phyloP scores from a whole-genome alignment of 2,797 vertebrate genomes.

The Malacoctenus gilli region DNA sequence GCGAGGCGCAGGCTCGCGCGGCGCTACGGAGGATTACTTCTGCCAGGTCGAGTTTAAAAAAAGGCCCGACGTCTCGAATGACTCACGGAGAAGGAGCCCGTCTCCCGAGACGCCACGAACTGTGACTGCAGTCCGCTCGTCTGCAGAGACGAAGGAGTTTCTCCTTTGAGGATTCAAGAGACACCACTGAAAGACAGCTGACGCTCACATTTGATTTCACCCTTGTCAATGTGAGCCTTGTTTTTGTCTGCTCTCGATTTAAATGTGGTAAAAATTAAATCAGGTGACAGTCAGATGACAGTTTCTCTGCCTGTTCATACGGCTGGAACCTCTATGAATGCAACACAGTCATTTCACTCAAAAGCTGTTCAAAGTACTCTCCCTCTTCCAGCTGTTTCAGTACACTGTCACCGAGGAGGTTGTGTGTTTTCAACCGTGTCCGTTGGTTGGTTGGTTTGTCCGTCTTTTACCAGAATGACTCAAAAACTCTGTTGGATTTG shows the following conservation, averaged over 20 bases:
- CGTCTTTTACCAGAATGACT: too few species aligned
- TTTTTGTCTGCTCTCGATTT: not conserved
- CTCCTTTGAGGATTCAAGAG: slow-evolving; percentile 36
- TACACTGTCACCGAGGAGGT: too few species aligned
- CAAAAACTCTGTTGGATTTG: too few species aligned
- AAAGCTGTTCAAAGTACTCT: not conserved
- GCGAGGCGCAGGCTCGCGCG: not conserved
- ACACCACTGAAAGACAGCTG: not conserved
- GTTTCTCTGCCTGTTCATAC: too few species aligned
- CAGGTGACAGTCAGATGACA: not conserved
- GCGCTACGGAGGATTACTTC: slow-evolving; percentile 14
- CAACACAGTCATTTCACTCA: not conserved
- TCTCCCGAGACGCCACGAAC: slow-evolving; percentile 8
- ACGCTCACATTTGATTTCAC: slow-evolving; percentile 1
- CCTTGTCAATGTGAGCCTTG: not conserved
- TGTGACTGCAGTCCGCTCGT: slow-evolving; percentile 14
- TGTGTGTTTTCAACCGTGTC: too few species aligned
- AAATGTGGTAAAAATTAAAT: not conserved
- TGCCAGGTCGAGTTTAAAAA: slow-evolving; percentile 17
- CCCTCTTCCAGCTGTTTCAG: not conserved
- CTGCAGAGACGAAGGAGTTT: slow-evolving; percentile 16
- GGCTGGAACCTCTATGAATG: not conserved
- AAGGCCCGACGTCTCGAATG: too few species aligned
- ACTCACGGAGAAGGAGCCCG: too few species aligned
- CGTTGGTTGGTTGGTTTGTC: too few species aligned